A percentile compares a stretch with the other conserved stretches of the same genome.
phyloP scores from a whole-genome alignment of 2,888 invertebrate species.

The Zygothrica quintamaculata region DNA sequence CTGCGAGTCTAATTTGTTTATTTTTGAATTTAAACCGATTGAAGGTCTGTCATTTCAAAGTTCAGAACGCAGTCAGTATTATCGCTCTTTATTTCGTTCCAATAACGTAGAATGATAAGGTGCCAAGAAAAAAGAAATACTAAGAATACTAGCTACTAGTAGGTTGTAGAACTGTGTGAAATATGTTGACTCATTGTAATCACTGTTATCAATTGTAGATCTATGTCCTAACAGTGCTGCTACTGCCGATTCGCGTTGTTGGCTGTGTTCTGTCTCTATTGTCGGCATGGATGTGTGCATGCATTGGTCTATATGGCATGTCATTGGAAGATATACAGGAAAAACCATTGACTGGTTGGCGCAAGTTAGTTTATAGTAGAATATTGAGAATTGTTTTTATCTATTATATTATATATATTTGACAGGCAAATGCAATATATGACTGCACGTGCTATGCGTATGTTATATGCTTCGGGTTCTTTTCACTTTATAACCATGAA shows the following conservation, averaged over 20 bases:
- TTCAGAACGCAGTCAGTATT: slow-evolving; percentile 16
- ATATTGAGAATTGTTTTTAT: not conserved
- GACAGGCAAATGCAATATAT: slow-evolving; percentile 87
- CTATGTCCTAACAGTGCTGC: slow-evolving; percentile 92
- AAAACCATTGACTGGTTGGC: slow-evolving; percentile 94
- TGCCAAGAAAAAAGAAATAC: not conserved
- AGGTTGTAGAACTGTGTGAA: not conserved
- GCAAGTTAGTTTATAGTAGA: slow-evolving; percentile 88
- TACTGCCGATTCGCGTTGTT: slow-evolving; percentile 92
- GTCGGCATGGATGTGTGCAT: slow-evolving; percentile 93
- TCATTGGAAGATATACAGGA: slow-evolving; percentile 91
- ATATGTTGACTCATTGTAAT: slow-evolving; percentile 5
- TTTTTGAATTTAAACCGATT: slow-evolving; percentile 3
- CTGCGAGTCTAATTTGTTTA: slow-evolving; percentile 6
- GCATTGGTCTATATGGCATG: slow-evolving; percentile 92
- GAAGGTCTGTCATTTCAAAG: slow-evolving; percentile 27
- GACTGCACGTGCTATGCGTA: slow-evolving; percentile 89
- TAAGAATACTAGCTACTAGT: too few relatives aligned
- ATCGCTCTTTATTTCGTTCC: slow-evolving; percentile 6
- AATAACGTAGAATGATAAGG: slow-evolving; percentile 20
- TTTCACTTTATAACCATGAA: slow-evolving; percentile 92
- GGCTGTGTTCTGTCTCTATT: slow-evolving; percentile 91
- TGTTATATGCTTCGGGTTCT: slow-evolving; percentile 92
- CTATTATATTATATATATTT: slow-evolving; percentile 1
- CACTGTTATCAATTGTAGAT: slow-evolving; percentile 89